These are phyloP conservation scores for Tachysurus fulvidraco DNA, from an alignment of 2,113 vertebrate genomes.

Conservation along the genomic window DNA sequence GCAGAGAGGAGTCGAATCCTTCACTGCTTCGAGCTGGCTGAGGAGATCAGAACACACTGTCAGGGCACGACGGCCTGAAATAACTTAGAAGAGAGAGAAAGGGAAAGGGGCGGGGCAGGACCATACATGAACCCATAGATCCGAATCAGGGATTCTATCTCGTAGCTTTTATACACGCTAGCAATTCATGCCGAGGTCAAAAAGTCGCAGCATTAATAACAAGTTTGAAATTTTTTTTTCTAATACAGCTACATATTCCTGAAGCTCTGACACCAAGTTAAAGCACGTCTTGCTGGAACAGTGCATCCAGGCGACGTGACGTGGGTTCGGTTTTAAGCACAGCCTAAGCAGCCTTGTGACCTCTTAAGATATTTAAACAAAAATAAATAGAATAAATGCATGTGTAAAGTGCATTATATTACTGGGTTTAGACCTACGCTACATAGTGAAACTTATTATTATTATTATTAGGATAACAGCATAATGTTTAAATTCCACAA, in stretches of 20 bases:
- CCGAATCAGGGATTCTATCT: neutral
- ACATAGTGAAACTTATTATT: neutral
- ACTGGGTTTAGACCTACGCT: neutral
- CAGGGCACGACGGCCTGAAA: slow-evolving; percentile 21
- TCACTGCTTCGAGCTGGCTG: slow-evolving; percentile 82
- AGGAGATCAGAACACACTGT: slow-evolving; percentile 77
- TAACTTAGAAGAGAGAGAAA: neutral
- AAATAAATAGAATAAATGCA: too few species aligned
- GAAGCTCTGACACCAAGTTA: too few species aligned
- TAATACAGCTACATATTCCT: too few species aligned
- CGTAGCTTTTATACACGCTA: neutral
- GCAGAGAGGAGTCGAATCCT: slow-evolving; percentile 79
- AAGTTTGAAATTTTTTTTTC: too few species aligned
- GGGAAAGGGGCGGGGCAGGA: neutral
- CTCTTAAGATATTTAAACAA: too few species aligned
- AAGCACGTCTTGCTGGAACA: too few species aligned
- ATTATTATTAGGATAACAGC: neutral
- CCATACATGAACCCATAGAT: neutral
- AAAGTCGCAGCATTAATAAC: neutral
- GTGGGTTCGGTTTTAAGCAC: too few species aligned
- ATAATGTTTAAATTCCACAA: neutral
- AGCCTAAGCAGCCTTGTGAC: too few species aligned
- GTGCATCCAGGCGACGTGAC: too few species aligned
- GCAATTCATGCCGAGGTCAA: neutral
- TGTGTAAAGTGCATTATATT: too few species aligned